Evolutionary conservation across 2,888 invertebrate species (phyloP).

Genomic region (Chalcosyrphus nemorum): DNA sequence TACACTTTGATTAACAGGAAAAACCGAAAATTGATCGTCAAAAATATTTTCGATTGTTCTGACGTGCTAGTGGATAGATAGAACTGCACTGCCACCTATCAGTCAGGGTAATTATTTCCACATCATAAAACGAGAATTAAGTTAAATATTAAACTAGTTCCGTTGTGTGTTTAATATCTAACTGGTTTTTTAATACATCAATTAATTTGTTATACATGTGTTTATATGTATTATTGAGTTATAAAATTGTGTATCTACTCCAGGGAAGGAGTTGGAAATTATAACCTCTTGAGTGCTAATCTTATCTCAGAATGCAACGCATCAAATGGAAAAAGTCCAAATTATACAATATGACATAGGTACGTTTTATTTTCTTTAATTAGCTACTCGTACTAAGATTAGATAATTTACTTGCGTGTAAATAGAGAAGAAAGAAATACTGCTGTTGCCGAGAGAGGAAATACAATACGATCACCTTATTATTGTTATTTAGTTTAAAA

Average conservation of each 20-base stretch:
- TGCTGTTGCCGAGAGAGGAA: conserved; percentile 1
- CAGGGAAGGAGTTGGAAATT: neutral
- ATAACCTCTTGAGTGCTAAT: neutral
- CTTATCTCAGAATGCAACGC: conserved; percentile 13
- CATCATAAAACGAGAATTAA: conserved; percentile 16
- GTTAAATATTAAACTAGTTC: neutral
- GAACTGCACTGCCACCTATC: neutral
- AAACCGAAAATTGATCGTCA: conserved; percentile 4
- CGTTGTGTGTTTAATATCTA: neutral
- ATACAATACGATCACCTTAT: neutral
- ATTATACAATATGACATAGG: neutral
- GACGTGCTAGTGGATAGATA: neutral
- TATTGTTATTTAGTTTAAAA: neutral
- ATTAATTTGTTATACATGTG: neutral
- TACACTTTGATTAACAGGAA: neutral
- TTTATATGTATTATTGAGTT: neutral
- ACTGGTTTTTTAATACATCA: neutral
- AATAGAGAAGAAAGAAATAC: neutral
- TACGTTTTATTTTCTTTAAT: conserved; percentile 1
- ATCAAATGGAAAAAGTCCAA: neutral
- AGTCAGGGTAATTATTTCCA: neutral
- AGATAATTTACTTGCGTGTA: conserved; percentile 4
- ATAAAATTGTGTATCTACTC: neutral
- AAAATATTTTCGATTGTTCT: neutral
- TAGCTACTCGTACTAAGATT: neutral